phyloP scores from a whole-genome alignment of 2,888 invertebrate species.

The Drosophila pseudotalamancana region DNA sequence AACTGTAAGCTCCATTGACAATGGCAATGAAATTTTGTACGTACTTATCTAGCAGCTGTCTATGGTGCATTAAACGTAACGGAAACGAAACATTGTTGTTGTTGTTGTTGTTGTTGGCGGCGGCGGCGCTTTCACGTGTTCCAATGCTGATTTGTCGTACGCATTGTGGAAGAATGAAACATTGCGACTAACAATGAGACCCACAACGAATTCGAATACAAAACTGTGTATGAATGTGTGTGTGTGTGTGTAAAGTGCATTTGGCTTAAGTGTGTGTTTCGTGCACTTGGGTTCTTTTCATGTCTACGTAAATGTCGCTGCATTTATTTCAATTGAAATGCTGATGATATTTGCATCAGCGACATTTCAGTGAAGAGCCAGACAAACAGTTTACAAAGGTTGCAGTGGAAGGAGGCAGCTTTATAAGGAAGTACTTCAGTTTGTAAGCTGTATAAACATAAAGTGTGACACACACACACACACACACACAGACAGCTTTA shows the following conservation, averaged over 20 bases:
- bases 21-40: slow-evolving; percentile 64
- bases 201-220: slow-evolving; percentile 18
- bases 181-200: slow-evolving; percentile 16
- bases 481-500: not conserved
- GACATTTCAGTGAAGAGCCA: slow-evolving; percentile 4
- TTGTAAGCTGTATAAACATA: not conserved
- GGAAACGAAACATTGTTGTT: slow-evolving; percentile 49
- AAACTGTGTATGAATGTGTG: not conserved
- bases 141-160: slow-evolving; percentile 50
- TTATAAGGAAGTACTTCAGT: slow-evolving; percentile 42
- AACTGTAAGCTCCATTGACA: slow-evolving; percentile 70
- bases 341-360: slow-evolving; percentile 33
- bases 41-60: slow-evolving; percentile 13
- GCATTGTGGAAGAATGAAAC: slow-evolving; percentile 26
- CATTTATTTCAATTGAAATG: slow-evolving; percentile 64
- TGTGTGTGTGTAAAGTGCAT: slow-evolving; percentile 36
- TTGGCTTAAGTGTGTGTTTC: slow-evolving; percentile 37
- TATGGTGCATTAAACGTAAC: slow-evolving; percentile 34
- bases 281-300: slow-evolving; percentile 49
- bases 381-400: slow-evolving; percentile 8
- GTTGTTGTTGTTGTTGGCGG: slow-evolving; percentile 12
- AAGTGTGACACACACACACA: too few relatives aligned
- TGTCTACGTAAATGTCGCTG: slow-evolving; percentile 53
- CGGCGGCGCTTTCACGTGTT: slow-evolving; percentile 53
- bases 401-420: slow-evolving; percentile 5